Conservation (phyloP, 2,113 vertebrate species). For the Apteryx mantelli region DNA sequence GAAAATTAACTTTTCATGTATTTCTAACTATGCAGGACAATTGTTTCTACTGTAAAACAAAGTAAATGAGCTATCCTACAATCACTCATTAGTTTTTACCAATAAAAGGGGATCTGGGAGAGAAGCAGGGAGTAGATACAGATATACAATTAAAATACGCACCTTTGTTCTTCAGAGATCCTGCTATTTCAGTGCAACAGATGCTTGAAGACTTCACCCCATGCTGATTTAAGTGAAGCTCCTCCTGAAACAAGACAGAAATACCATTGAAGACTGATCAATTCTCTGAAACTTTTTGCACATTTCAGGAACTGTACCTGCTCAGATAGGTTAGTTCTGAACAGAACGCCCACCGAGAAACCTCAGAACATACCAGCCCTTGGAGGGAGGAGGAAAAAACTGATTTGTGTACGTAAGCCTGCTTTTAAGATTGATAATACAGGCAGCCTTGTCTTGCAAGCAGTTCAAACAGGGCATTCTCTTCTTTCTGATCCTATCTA, state of each 20-base stretch:
- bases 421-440: background rate
- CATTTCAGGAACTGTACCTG: background rate
- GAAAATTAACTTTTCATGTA: background rate
- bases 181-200: background rate
- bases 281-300: background rate
- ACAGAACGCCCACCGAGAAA: background rate
- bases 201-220: background rate
- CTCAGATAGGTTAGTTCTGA: background rate
- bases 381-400: background rate
- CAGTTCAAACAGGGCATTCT: background rate
- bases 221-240: background rate
- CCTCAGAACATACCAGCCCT: background rate
- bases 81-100: background rate
- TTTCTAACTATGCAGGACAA: background rate
- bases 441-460: background rate
- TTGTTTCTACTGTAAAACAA: background rate
- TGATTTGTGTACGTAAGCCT: background rate
- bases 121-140: background rate
- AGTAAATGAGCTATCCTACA: background rate
- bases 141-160: background rate
- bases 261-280: background rate
- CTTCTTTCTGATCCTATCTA: background rate
- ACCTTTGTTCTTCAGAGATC: slow-evolving; percentile 64
- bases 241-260: slow-evolving; percentile 60
- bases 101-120: background rate